These are phyloP conservation scores for Dermochelys coriacea DNA, from an alignment of 2,797 vertebrate species.

Conservation along the genomic window DNA sequence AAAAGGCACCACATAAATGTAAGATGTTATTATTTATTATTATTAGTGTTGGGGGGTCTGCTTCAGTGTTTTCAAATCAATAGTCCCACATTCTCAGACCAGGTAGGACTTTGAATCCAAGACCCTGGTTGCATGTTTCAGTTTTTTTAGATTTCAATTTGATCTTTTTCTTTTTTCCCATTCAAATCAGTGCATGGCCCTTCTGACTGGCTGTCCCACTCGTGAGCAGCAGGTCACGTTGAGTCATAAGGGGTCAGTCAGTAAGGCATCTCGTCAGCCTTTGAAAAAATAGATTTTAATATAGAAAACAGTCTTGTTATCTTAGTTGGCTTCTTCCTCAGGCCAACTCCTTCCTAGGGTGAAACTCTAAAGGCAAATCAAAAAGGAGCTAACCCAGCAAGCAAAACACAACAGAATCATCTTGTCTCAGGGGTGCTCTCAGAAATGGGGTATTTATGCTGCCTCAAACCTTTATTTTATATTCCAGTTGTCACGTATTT, in stretches of 20 bases:
- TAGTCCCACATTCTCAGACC: accelerated
- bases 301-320: constrained; percentile 5
- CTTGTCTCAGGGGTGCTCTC: constrained; percentile 20
- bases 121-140: accelerated
- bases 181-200: constrained; percentile 20
- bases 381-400: background rate
- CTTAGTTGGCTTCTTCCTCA: constrained; percentile 32
- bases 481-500: constrained; percentile 29
- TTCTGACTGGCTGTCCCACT: constrained; percentile 26
- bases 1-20: background rate
- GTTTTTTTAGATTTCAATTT: background rate
- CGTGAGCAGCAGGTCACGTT: constrained; percentile 10
- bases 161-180: background rate
- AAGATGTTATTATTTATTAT: background rate
- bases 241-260: background rate
- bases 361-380: constrained; percentile 42
- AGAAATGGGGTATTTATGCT: constrained; percentile 28
- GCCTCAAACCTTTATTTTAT: background rate
- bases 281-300: constrained; percentile 25
- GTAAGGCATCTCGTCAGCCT: constrained; percentile 27
- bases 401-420: constrained; percentile 27
- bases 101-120: constrained; percentile 18
- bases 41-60: background rate
- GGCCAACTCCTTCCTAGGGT: constrained; percentile 49
- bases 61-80: background rate